These are phyloP conservation scores for Danio aesculapii DNA, from an alignment of 2,797 vertebrate species.

Conservation along the genomic window DNA sequence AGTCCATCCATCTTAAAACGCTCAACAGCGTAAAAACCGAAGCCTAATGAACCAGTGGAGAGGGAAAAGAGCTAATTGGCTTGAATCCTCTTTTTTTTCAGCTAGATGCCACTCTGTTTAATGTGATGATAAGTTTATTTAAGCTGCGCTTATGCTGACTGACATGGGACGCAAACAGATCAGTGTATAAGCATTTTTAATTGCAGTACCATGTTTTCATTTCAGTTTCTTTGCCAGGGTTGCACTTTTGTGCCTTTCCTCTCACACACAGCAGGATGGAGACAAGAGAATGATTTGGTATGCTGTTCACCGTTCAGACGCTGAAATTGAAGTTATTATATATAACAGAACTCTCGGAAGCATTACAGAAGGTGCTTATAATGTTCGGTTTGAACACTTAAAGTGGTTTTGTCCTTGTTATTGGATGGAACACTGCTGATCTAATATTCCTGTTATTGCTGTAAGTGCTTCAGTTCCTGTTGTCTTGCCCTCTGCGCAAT, in stretches of 20 bases:
- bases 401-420: slow-evolving; percentile 14
- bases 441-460: slow-evolving; percentile 31
- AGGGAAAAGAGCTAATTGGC: slow-evolving; percentile 22
- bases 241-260: slow-evolving; percentile 32
- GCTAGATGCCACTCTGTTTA: slow-evolving; percentile 27
- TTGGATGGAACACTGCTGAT: slow-evolving; percentile 22
- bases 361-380: slow-evolving; percentile 5
- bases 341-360: slow-evolving; percentile 14
- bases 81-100: slow-evolving; percentile 8
- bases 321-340: slow-evolving; percentile 31
- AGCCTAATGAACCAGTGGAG: slow-evolving; percentile 52
- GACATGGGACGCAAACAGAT: slow-evolving; percentile 45
- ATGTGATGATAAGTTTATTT: slow-evolving; percentile 49
- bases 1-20: slow-evolving; percentile 35
- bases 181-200: slow-evolving; percentile 52
- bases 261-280: slow-evolving; percentile 2
- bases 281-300: slow-evolving; percentile 6
- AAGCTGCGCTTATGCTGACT: slow-evolving; percentile 44
- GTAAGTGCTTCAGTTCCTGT: slow-evolving; percentile 26
- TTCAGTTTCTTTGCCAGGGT: slow-evolving; percentile 47
- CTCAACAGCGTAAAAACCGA: slow-evolving; percentile 21
- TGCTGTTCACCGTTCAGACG: slow-evolving; percentile 32
- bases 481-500: slow-evolving; percentile 14
- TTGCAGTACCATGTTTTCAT: slow-evolving; percentile 52
- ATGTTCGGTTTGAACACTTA: slow-evolving; percentile 17